Base-by-base conservation (phyloP, 2,113 vertebrate genomes). In the Lepisosteus osseus region DNA sequence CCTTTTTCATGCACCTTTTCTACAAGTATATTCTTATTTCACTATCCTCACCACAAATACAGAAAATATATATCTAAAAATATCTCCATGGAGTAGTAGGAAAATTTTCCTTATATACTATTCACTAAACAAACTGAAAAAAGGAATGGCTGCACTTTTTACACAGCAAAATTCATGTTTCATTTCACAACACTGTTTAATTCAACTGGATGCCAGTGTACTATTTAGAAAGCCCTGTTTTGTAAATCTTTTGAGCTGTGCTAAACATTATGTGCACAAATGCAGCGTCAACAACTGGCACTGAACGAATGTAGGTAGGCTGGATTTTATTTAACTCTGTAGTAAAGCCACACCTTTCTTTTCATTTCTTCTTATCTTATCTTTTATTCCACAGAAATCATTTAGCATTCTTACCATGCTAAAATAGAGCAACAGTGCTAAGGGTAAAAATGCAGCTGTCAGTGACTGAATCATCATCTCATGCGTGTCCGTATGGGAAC, bases 291-390 rank as follows among this genome's bases (percentile, higher is more conserved):
- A 59, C 41, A 44, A 43, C 54, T 43, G 2, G 41, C 45, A n/a
- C 68, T 59, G 55, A 69, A 3, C n/a, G 12, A 68, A 56, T 56
- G 44, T 8, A 12, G 42, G 14, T 54, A 15, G 12, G 12, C 14
- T 40, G 43, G 55, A 69, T 69, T n/a, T 41, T 14, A 54, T 69
- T 69, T 59, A 54, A 59, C 17, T 65, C 15, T 14, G 7, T n/a
- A 67, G 41, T 5, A 67, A 67, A 54, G 29, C 7, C 15, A 7
- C 29, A 54, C 2, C 40, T 29, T 6, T 69, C 40, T 29, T 6
- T 69, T 59, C 29, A 43, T 59, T 69, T 57, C 40, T 69, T 69
- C 42, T 61, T 14, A 57, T 61, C 55, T 59, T n/a, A 13, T 45
- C 12, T 44, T 51, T 41, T 45, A 17, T 51, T 54, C 55, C 55